Evolutionary conservation across 2,888 invertebrate genomes (phyloP).

Genomic region (Scaeva pyrastri): DNA sequence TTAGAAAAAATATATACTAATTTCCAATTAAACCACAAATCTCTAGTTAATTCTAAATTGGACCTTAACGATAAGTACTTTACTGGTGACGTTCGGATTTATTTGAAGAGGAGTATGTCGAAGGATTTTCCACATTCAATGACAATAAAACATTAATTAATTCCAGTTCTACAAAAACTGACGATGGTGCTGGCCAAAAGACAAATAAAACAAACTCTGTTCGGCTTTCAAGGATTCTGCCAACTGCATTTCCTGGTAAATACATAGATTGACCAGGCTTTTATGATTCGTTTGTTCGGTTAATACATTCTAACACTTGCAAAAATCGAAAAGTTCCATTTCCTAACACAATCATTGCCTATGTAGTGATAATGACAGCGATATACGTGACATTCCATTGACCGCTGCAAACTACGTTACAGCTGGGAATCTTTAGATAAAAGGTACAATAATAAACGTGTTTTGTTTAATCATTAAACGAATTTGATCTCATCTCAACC

Average conservation of each 20-base stretch:
- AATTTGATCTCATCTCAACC: conserved; percentile 32
- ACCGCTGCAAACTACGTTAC: conserved; percentile 17
- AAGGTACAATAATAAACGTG: conserved; percentile 21
- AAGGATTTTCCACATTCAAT: neutral
- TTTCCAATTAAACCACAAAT: conserved; percentile 11
- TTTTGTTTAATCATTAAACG: conserved; percentile 32
- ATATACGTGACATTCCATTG: conserved; percentile 31
- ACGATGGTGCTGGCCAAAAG: neutral
- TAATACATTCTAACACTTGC: conserved; percentile 27
- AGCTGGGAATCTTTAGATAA: conserved; percentile 13
- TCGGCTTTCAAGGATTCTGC: conserved; percentile 17
- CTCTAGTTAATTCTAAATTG: conserved; percentile 6
- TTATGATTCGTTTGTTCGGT: conserved; percentile 28
- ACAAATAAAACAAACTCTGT: conserved; percentile 4
- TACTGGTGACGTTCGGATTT: neutral
- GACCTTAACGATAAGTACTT: conserved; percentile 10
- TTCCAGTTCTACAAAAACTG: neutral
- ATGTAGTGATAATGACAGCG: conserved; percentile 32
- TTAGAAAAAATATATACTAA: conserved; percentile 8
- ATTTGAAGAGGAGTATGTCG: conserved; percentile 16
- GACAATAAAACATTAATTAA: neutral
- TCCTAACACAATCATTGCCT: conserved; percentile 26
- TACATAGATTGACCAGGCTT: conserved; percentile 19
- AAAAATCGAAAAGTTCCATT: conserved; percentile 32
- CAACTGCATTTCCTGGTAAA: conserved; percentile 31